These are phyloP conservation scores for Callyntrura sp. DNA, from an alignment of 2,888 invertebrate species.

Conservation along the genomic window DNA sequence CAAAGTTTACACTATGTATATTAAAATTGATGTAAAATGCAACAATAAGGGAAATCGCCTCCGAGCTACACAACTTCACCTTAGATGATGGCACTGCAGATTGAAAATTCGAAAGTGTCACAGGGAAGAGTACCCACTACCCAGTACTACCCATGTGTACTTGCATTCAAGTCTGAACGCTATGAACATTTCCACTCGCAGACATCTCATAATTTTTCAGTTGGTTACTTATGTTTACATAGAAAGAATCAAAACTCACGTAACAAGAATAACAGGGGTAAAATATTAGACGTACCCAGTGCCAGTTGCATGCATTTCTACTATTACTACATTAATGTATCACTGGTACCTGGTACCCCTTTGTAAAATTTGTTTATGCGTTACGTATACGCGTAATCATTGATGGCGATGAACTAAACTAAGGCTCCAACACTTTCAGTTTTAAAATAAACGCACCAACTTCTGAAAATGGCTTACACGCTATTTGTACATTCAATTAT, in stretches of 20 bases:
- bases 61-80: background rate
- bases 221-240: background rate
- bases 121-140: background rate
- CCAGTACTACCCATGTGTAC: too few relatives aligned
- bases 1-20: too few relatives aligned
- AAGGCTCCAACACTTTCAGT: background rate
- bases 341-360: background rate
- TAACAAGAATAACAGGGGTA: background rate
- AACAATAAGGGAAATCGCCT: background rate
- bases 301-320: background rate
- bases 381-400: background rate
- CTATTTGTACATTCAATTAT: too few relatives aligned
- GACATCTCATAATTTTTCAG: background rate
- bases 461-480: background rate
- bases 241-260: background rate
- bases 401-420: background rate
- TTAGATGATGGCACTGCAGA: background rate
- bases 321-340: slow-evolving; percentile 2
- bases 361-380: too few relatives aligned
- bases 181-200: background rate
- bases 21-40: background rate
- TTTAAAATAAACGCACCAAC: background rate
- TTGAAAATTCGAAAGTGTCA: slow-evolving; percentile 57
- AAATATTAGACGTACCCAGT: background rate
- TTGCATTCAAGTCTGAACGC: too few relatives aligned